A percentile compares a stretch with the other conserved stretches of the same genome.
Conservation (phyloP, 1,140 invertebrate species). For the Eriosoma lanigerum region DNA sequence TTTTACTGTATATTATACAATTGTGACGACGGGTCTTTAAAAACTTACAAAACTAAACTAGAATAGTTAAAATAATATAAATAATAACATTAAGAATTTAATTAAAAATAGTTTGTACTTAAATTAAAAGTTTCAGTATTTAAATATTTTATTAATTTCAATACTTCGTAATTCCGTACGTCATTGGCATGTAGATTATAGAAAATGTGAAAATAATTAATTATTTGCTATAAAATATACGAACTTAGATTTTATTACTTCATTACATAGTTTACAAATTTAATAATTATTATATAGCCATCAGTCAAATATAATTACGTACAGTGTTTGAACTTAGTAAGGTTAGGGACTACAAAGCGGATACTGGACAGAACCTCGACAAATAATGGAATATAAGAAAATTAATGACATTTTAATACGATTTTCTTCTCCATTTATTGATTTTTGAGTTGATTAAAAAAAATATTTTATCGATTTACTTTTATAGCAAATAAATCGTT, state of each 20-base stretch:
- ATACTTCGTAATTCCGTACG: too few relatives aligned
- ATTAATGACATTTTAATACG: too few relatives aligned
- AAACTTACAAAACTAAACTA: background rate
- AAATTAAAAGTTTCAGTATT: slow-evolving; percentile 13
- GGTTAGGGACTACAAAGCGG: too few relatives aligned
- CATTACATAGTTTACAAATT: background rate
- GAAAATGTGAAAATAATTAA: background rate
- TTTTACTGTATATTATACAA: background rate
- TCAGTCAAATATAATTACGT: too few relatives aligned
- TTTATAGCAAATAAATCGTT: too few relatives aligned
- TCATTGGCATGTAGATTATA: background rate
- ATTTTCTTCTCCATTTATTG: too few relatives aligned
- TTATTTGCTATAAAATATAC: background rate
- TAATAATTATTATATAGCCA: too few relatives aligned
- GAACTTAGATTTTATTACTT: background rate
- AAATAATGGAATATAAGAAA: too few relatives aligned
- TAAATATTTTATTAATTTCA: background rate
- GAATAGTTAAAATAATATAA: background rate
- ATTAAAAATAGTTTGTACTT: slow-evolving; percentile 20
- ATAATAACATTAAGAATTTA: background rate
- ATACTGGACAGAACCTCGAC: too few relatives aligned
- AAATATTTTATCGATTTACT: too few relatives aligned
- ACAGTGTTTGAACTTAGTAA: too few relatives aligned
- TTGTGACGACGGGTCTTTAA: background rate
- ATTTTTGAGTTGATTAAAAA: too few relatives aligned